Conservation (phyloP, 2,797 vertebrate species). For the Florisuga fusca region DNA sequence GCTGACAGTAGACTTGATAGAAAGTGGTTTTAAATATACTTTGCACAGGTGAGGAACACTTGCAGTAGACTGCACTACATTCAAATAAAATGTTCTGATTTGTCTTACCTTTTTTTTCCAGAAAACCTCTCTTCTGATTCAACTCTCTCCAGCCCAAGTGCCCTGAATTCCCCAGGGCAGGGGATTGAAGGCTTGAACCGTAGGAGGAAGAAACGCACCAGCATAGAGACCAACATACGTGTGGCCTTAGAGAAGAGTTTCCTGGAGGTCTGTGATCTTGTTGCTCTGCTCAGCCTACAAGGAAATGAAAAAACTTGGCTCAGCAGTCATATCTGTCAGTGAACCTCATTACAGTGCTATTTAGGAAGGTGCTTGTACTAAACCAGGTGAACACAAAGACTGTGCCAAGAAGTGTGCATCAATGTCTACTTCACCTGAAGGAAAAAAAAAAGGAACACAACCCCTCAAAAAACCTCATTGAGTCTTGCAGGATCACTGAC, state of each 20-base stretch:
- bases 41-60: background rate
- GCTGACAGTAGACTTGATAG: background rate
- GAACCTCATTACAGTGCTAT: background rate
- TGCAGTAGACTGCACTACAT: background rate
- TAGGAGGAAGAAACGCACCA: constrained; percentile 99
- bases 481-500: background rate
- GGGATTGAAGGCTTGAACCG: constrained; percentile 97
- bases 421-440: background rate
- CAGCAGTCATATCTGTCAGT: background rate
- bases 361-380: background rate
- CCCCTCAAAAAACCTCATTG: background rate
- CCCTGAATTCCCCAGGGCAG: constrained; percentile 93
- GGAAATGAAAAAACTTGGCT: background rate
- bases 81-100: constrained; percentile 3
- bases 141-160: constrained; percentile 93
- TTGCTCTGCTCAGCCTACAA: background rate
- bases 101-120: constrained; percentile 59
- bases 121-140: constrained; percentile 98
- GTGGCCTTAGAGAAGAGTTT: constrained; percentile 99
- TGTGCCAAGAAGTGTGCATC: background rate
- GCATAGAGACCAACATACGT: constrained; percentile 99
- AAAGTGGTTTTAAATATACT: background rate
- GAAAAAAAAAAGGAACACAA: background rate
- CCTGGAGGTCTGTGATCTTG: constrained; percentile 90
- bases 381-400: background rate